Percentiles rank a stretch among this genome's conserved stretches.
These are phyloP conservation scores for Achatina immaculata DNA, from an alignment of 1,140 invertebrate species.

Conservation along the genomic window DNA sequence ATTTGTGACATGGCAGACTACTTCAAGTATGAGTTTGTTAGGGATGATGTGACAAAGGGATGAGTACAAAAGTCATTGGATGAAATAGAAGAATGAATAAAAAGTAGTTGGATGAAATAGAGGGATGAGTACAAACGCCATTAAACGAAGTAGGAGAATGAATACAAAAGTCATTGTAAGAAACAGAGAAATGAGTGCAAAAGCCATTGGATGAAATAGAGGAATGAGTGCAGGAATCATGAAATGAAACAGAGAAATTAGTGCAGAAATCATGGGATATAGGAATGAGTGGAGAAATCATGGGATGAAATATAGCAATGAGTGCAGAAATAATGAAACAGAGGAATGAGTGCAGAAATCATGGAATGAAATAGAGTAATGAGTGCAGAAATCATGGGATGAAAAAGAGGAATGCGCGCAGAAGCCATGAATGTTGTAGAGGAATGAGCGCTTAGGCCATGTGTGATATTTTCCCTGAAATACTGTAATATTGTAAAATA, in stretches of 20 bases:
- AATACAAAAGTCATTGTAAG: not conserved
- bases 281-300: too few species aligned
- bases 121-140: not conserved
- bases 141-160: not conserved
- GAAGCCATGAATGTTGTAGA: too few species aligned
- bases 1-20: too few species aligned
- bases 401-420: too few species aligned
- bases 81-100: conserved; percentile 4
- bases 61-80: not conserved
- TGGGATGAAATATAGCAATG: not conserved
- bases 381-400: too few species aligned
- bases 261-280: too few species aligned
- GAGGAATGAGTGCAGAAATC: not conserved
- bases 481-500: too few species aligned
- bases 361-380: too few species aligned
- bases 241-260: not conserved
- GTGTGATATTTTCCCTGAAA: too few species aligned
- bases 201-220: not conserved
- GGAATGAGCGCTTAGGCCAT: too few species aligned
- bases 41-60: too few species aligned
- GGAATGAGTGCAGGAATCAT: not conserved
- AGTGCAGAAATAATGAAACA: not conserved
- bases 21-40: too few species aligned
- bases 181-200: not conserved
- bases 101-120: not conserved